Evolutionary conservation across 2,888 invertebrate genomes (phyloP).

Genomic region (Luperina testacea): DNA sequence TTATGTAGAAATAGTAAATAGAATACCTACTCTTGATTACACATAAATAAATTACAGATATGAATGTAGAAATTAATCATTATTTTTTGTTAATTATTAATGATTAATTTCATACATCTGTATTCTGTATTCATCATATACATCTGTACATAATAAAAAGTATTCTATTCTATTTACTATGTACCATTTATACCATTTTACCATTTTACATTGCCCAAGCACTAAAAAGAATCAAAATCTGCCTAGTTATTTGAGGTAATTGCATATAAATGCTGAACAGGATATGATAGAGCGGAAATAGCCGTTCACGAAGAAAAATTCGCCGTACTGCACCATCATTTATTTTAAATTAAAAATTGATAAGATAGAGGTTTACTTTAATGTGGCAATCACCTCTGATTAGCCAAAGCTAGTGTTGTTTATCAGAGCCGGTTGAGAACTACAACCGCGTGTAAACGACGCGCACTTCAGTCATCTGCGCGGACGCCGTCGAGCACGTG

Average conservation of each 20-base stretch:
- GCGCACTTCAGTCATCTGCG: conserved; percentile 73
- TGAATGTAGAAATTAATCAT: too few species aligned
- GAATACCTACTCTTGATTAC: too few species aligned
- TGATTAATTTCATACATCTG: not conserved
- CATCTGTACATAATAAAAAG: not conserved
- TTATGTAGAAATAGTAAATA: not conserved
- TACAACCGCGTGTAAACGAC: conserved; percentile 72
- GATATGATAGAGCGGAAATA: conserved; percentile 20
- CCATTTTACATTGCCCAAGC: too few species aligned
- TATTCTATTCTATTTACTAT: not conserved
- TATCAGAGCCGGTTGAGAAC: conserved; percentile 80
- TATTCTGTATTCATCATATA: not conserved
- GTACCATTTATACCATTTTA: not conserved
- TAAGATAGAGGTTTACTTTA: conserved; percentile 60
- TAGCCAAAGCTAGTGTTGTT: conserved; percentile 76
- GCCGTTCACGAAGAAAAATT: conserved; percentile 7
- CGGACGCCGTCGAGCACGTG: conserved; percentile 74
- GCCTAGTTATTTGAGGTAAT: not conserved
- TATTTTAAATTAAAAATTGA: conserved; percentile 30
- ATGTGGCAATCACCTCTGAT: conserved; percentile 76
- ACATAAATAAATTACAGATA: too few species aligned
- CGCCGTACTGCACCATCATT: conserved; percentile 15
- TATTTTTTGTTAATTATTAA: too few species aligned
- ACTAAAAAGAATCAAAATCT: not conserved
- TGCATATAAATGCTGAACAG: conserved; percentile 13